Evolutionary conservation across 2,888 invertebrate genomes (phyloP).

Genomic region (Xanthorhoe designata): DNA sequence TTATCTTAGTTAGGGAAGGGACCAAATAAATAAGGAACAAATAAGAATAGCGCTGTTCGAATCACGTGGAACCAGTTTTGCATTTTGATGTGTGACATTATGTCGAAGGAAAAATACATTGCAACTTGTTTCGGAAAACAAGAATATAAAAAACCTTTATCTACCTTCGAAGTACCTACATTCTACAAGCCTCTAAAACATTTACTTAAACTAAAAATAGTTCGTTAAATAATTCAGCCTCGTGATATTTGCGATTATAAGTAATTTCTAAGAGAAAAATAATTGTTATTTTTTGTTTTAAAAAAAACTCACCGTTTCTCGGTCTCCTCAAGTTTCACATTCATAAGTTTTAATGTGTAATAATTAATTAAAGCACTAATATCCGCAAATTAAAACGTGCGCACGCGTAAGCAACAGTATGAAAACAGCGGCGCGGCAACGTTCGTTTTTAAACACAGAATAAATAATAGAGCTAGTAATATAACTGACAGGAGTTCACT

Average conservation of each 20-base stretch:
- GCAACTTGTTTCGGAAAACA: not conserved
- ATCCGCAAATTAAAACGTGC: constrained; percentile 29
- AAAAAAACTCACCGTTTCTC: constrained; percentile 23
- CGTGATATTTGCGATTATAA: no score
- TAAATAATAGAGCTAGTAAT: no score
- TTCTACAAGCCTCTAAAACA: not conserved
- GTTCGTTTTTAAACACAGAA: not conserved
- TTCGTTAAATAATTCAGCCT: not conserved
- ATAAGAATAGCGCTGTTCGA: not conserved
- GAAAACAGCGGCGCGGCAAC: constrained; percentile 5
- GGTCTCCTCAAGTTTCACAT: constrained; percentile 22
- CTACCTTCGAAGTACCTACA: not conserved
- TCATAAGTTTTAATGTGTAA: constrained; percentile 6
- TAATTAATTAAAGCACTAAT: constrained; percentile 19
- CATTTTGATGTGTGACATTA: not conserved
- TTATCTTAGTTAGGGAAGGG: not conserved
- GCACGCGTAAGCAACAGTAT: constrained; percentile 30
- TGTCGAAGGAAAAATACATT: not conserved
- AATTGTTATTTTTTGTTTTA: no score
- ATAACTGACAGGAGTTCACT: not conserved
- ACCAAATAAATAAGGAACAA: not conserved
- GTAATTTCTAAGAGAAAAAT: not conserved
- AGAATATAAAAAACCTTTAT: not conserved
- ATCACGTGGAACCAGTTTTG: not conserved
- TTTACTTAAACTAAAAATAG: not conserved